These are phyloP conservation scores for Pterostichus niger DNA, from an alignment of 2,888 invertebrate genomes.

Conservation along the genomic window DNA sequence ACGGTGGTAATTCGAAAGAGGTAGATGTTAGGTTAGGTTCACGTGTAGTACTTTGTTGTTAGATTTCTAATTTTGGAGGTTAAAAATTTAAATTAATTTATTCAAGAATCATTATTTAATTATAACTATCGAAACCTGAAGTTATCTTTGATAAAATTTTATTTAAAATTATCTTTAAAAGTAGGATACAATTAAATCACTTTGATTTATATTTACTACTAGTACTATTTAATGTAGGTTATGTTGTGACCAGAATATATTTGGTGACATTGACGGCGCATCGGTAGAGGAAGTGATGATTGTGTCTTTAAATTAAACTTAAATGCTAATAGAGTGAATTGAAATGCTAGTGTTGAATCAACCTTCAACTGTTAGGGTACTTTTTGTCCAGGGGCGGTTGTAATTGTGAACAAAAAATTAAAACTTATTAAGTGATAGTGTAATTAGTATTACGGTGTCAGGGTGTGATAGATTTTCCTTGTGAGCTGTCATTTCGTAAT, in stretches of 20 bases:
- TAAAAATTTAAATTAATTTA: too few species aligned
- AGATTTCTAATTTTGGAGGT: too few species aligned
- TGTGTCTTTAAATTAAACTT: conserved; percentile 3
- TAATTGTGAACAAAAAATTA: background rate
- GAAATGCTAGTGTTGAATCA: conserved; percentile 1
- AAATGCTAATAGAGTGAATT: background rate
- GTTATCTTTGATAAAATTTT: too few species aligned
- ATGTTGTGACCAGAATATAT: too few species aligned
- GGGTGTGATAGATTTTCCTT: background rate
- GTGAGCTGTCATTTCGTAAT: background rate
- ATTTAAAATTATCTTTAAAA: too few species aligned
- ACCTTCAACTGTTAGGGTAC: background rate
- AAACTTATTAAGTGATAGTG: background rate
- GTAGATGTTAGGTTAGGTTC: background rate
- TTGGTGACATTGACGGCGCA: background rate
- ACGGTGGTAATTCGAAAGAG: background rate
- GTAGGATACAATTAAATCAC: background rate
- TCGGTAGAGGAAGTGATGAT: background rate
- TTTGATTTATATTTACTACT: background rate
- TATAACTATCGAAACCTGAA: too few species aligned
- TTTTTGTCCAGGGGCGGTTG: background rate
- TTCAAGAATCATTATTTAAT: too few species aligned
- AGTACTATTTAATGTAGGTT: background rate
- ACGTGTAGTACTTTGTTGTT: too few species aligned
- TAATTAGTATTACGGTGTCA: background rate